A percentile compares a stretch with the other conserved stretches of the same genome.
Evolutionary conservation across 2,113 vertebrate genomes (phyloP).

Genomic region (Pterocles gutturalis): DNA sequence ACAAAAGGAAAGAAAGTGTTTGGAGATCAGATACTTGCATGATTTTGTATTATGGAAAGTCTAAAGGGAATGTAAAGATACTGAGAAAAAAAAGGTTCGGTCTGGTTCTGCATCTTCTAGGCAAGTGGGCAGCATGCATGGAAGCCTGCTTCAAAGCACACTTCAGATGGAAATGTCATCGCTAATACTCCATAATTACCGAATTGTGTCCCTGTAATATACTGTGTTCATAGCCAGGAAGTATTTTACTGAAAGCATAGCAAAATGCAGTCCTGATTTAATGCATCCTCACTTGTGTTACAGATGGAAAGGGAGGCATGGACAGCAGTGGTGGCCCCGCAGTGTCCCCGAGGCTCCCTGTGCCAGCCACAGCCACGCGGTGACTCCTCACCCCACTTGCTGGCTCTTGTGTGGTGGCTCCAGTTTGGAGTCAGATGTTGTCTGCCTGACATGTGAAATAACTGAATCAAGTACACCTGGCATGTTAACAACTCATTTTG

Average conservation of each 20-base stretch:
- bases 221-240: background rate
- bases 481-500: background rate
- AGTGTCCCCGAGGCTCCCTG: accelerated
- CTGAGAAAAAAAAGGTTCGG: background rate
- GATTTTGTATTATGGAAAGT: background rate
- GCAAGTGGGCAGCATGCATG: background rate
- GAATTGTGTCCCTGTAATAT: background rate
- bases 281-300: accelerated
- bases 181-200: background rate
- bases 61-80: background rate
- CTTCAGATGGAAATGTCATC: background rate
- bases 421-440: accelerated
- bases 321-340: accelerated
- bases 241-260: background rate
- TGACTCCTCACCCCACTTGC: accelerated
- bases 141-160: background rate
- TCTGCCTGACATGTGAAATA: background rate
- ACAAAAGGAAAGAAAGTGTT: background rate
- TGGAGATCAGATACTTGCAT: background rate
- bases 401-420: accelerated
- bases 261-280: accelerated
- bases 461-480: background rate
- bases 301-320: accelerated
- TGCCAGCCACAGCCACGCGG: accelerated
- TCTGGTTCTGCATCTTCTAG: background rate